phyloP scores from a whole-genome alignment of 2,888 invertebrate genomes.

The Euproctis similis region DNA sequence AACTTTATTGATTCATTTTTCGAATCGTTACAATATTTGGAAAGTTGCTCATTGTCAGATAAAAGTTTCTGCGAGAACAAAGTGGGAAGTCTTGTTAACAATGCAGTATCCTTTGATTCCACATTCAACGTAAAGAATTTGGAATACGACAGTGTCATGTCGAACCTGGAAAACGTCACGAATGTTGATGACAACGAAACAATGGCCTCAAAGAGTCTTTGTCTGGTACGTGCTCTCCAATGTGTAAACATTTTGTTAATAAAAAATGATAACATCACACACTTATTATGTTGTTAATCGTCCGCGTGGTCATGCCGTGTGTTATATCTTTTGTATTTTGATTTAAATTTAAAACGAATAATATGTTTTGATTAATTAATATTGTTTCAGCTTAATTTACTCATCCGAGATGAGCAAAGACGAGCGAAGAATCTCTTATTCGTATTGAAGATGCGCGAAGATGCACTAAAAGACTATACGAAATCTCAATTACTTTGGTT shows the following conservation, averaged over 20 bases:
- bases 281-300: conserved; percentile 23
- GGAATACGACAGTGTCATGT: conserved; percentile 47
- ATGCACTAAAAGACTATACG: conserved; percentile 65
- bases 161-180: conserved; percentile 52
- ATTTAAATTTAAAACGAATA: conserved; percentile 10
- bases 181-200: conserved; percentile 54
- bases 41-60: conserved; percentile 48
- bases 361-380: too few relatives aligned
- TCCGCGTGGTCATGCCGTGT: too few relatives aligned
- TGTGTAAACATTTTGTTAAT: conserved; percentile 51
- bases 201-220: conserved; percentile 70
- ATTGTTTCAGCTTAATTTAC: conserved; percentile 62
- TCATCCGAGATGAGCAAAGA: conserved; percentile 70
- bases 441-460: conserved; percentile 66
- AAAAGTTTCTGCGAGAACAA: conserved; percentile 41
- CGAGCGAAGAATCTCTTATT: conserved; percentile 65
- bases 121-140: conserved; percentile 38
- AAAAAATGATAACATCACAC: conserved; percentile 12
- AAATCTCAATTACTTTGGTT: conserved; percentile 69
- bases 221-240: conserved; percentile 61
- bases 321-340: too few relatives aligned
- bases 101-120: conserved; percentile 27
- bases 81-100: conserved; percentile 39
- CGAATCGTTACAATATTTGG: conserved; percentile 64
- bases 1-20: conserved; percentile 70